These are phyloP conservation scores for Sussaba pulchella DNA, from an alignment of 2,888 invertebrate genomes.

Conservation along the genomic window DNA sequence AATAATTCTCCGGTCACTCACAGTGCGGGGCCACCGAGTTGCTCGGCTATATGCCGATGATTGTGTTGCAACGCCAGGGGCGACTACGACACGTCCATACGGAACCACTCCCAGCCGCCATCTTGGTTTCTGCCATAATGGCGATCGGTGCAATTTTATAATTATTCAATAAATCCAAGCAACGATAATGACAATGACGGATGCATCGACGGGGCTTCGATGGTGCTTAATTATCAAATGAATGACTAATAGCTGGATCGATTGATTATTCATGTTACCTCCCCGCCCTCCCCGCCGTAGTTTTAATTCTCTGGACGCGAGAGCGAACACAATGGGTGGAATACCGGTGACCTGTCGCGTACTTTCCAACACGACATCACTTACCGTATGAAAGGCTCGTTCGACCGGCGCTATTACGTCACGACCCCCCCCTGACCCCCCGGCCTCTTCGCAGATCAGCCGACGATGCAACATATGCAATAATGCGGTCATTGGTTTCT, in stretches of 20 bases:
- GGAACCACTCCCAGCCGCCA: conserved; percentile 19
- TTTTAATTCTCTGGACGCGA: background rate
- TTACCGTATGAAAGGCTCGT: conserved; percentile 14
- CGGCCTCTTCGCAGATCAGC: too few relatives aligned
- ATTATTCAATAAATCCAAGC: background rate
- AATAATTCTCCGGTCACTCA: conserved; percentile 48
- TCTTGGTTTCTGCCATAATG: background rate
- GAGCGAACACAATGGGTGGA: conserved; percentile 2
- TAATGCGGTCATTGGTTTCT: conserved; percentile 27
- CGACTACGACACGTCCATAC: background rate
- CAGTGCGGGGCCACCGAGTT: background rate
- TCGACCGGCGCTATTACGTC: conserved; percentile 29
- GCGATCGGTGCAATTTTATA: too few relatives aligned
- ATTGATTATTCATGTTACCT: conserved; percentile 1
- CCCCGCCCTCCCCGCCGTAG: too few relatives aligned
- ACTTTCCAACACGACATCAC: conserved; percentile 15
- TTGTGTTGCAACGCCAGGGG: conserved; percentile 11
- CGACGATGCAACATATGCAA: background rate
- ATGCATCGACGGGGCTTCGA: background rate
- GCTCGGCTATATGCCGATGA: background rate
- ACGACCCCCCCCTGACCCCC: background rate
- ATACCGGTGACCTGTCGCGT: conserved; percentile 1
- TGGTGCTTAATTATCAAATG: background rate
- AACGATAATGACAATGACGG: background rate
- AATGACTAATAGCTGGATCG: background rate